phyloP scores from a whole-genome alignment of 2,888 invertebrate species.

The Protodeltote pygarga region DNA sequence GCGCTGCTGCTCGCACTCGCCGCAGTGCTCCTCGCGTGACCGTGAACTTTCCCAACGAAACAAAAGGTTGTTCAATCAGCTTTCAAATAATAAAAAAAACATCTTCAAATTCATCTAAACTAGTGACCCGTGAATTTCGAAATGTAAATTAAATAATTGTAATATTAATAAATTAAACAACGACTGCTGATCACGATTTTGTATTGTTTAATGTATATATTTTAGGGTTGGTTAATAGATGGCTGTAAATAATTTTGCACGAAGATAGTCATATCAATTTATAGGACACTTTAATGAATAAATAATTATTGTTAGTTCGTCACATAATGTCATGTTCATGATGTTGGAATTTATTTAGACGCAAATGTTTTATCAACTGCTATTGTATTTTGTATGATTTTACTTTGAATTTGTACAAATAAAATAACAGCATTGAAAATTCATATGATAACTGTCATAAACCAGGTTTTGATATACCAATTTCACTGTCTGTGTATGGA shows the following conservation, averaged over 20 bases:
- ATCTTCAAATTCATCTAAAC: constrained; percentile 9
- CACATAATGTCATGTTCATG: constrained; percentile 9
- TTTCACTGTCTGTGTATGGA: neutral
- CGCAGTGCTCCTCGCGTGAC: constrained; percentile 59
- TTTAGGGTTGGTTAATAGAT: constrained; percentile 44
- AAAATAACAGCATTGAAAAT: constrained; percentile 31
- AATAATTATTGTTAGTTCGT: constrained; percentile 37
- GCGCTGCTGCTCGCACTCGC: constrained; percentile 61
- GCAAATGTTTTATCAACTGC: constrained; percentile 6
- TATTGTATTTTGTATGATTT: constrained; percentile 25
- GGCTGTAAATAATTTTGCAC: constrained; percentile 78
- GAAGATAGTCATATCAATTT: constrained; percentile 73
- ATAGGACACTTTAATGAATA: constrained; percentile 54
- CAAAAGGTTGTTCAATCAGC: constrained; percentile 42
- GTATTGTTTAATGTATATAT: constrained; percentile 49
- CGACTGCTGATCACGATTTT: constrained; percentile 57
- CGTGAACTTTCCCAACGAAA: constrained; percentile 30
- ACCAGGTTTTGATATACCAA: constrained; percentile 11
- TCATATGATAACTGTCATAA: constrained; percentile 18
- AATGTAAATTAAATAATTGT: constrained; percentile 52
- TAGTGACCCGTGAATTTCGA: constrained; percentile 23
- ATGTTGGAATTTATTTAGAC: constrained; percentile 10
- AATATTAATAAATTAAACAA: constrained; percentile 52
- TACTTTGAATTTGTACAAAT: constrained; percentile 9
- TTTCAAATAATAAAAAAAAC: constrained; percentile 17